These are phyloP conservation scores for Thalpophila matura DNA, from an alignment of 2,888 invertebrate species.

Conservation along the genomic window DNA sequence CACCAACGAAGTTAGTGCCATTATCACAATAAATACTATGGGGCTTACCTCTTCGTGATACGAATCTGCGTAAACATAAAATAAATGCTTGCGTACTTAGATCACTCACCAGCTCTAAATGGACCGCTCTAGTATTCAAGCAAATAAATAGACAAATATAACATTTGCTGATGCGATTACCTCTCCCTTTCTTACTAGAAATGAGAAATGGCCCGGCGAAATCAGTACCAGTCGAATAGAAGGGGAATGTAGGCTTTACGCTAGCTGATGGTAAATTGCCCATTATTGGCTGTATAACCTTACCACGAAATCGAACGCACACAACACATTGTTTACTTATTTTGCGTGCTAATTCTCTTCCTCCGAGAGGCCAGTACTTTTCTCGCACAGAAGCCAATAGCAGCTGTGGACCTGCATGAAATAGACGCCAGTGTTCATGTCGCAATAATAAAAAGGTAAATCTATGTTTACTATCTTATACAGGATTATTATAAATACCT, in stretches of 20 bases:
- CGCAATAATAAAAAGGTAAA: conserved; percentile 33
- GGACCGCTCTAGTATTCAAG: conserved; percentile 33
- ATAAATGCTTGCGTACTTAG: conserved; percentile 40
- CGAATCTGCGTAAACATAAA: conserved; percentile 40
- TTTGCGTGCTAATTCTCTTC: conserved; percentile 38
- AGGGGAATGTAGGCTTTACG: conserved; percentile 29
- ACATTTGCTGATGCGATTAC: conserved; percentile 38
- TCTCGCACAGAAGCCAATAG: conserved; percentile 26
- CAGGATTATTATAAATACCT: too few species aligned
- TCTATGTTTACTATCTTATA: conserved; percentile 40
- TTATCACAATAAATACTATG: conserved; percentile 28
- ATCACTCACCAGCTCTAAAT: conserved; percentile 51
- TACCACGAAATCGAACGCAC: conserved; percentile 6
- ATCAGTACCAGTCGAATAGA: conserved; percentile 36
- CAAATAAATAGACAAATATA: conserved; percentile 52
- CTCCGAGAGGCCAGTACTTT: conserved; percentile 47
- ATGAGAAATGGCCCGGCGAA: conserved; percentile 50
- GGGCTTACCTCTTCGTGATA: conserved; percentile 47
- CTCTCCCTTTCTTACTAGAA: conserved; percentile 42
- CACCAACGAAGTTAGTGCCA: conserved; percentile 22
- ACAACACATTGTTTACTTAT: conserved; percentile 5
- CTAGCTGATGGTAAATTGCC: conserved; percentile 24
- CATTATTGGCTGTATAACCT: conserved; percentile 26
- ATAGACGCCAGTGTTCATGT: conserved; percentile 14
- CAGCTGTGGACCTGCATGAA: conserved; percentile 35